These are phyloP conservation scores for Acanthosepion pharaonis DNA, from an alignment of 2,888 invertebrate species.

Conservation along the genomic window DNA sequence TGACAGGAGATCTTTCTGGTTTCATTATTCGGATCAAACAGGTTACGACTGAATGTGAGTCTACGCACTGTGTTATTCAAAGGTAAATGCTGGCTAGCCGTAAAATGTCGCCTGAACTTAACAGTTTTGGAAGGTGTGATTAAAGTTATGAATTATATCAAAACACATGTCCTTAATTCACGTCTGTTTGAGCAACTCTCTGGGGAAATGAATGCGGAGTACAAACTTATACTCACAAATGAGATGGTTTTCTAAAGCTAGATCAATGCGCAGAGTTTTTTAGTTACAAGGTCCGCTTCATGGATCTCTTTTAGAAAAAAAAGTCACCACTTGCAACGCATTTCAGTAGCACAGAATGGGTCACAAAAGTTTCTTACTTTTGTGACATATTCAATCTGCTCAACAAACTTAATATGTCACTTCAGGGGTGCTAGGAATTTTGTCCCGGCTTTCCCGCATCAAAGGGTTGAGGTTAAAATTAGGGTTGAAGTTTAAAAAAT, in stretches of 20 bases:
- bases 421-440: not conserved
- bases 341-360: not conserved
- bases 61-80: not conserved
- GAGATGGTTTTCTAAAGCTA: not conserved
- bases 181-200: not conserved
- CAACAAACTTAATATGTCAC: not conserved
- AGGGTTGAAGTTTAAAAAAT: no score
- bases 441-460: no score
- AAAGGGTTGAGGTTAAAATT: no score
- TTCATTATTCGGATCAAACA: not conserved
- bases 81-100: not conserved
- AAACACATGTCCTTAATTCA: not conserved
- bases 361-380: slow-evolving; percentile 24
- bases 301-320: not conserved
- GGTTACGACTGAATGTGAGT: not conserved
- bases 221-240: not conserved
- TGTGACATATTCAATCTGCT: not conserved
- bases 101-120: not conserved
- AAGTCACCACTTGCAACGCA: not conserved
- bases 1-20: not conserved
- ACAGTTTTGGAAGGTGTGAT: not conserved
- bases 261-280: not conserved
- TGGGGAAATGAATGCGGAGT: not conserved
- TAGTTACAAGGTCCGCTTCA: not conserved
- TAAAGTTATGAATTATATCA: no score